phyloP scores from a whole-genome alignment of 2,797 vertebrate species.

The Ceyx erithaca region DNA sequence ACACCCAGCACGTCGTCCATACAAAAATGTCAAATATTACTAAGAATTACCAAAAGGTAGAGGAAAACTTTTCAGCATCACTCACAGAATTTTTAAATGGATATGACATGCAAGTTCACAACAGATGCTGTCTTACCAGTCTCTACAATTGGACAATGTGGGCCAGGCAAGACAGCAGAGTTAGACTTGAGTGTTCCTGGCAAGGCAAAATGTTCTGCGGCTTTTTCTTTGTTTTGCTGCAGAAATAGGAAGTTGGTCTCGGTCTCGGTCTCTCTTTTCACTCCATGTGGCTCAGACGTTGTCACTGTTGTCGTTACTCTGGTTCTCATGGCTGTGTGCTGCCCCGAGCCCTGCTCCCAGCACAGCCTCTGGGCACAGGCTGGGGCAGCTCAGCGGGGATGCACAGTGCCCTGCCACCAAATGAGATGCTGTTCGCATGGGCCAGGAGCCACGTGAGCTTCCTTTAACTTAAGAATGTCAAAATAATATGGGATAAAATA shows the following conservation, averaged over 20 bases:
- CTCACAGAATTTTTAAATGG: not conserved
- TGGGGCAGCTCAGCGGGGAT: conserved; percentile 3
- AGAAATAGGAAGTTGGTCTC: not conserved
- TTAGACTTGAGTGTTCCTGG: not conserved
- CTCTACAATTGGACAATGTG: not conserved
- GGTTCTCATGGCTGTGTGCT: not conserved
- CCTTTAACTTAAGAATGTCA: conserved; percentile 69
- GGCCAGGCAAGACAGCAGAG: not conserved
- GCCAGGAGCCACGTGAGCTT: conserved; percentile 5
- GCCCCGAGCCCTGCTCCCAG: not conserved
- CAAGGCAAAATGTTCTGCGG: not conserved
- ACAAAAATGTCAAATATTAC: not conserved
- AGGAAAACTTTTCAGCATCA: not conserved
- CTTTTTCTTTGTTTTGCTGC: not conserved
- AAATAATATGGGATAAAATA: conserved; percentile 58
- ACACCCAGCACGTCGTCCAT: not conserved
- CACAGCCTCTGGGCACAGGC: not conserved
- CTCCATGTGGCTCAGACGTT: not conserved
- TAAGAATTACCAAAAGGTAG: not conserved
- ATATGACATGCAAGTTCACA: not conserved
- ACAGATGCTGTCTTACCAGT: not conserved
- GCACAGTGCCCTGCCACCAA: conserved; percentile 31
- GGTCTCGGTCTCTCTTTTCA: not conserved
- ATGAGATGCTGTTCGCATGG: conserved; percentile 2
- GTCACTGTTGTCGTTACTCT: not conserved